These are phyloP conservation scores for Apis dorsata DNA, from an alignment of 1,140 invertebrate species.

Conservation along the genomic window DNA sequence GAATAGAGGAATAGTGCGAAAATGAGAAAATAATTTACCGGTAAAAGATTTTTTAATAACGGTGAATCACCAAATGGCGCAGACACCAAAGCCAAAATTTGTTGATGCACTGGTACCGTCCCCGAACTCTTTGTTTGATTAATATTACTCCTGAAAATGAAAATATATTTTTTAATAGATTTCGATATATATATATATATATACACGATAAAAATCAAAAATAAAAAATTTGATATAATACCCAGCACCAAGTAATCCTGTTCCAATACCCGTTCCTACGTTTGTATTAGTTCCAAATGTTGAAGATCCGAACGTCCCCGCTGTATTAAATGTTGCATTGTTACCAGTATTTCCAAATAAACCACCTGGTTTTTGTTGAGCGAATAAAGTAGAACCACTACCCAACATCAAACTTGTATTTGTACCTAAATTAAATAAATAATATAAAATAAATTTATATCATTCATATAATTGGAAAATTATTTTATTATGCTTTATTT, in stretches of 20 bases:
- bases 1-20: too few relatives aligned
- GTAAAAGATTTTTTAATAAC: slow-evolving; percentile 86
- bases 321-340: slow-evolving; percentile 68
- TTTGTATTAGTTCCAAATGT: slow-evolving; percentile 77
- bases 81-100: slow-evolving; percentile 85
- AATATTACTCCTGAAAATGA: slow-evolving; percentile 58
- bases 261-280: slow-evolving; percentile 67
- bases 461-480: background rate
- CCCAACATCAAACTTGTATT: slow-evolving; percentile 77
- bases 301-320: slow-evolving; percentile 73
- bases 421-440: slow-evolving; percentile 56
- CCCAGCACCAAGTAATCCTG: slow-evolving; percentile 71
- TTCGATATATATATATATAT: too few relatives aligned
- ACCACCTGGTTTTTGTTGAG: slow-evolving; percentile 80
- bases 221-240: slow-evolving; percentile 40
- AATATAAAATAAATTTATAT: slow-evolving; percentile 10
- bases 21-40: slow-evolving; percentile 75
- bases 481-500: background rate
- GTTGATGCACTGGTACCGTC: slow-evolving; percentile 82
- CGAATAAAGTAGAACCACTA: slow-evolving; percentile 78
- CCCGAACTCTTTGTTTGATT: slow-evolving; percentile 73
- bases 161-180: background rate
- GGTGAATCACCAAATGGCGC: slow-evolving; percentile 90
- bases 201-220: background rate
- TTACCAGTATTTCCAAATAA: slow-evolving; percentile 81